Evolutionary conservation across 2,888 invertebrate genomes (phyloP).

Genomic region (Eupithecia pulchellata): DNA sequence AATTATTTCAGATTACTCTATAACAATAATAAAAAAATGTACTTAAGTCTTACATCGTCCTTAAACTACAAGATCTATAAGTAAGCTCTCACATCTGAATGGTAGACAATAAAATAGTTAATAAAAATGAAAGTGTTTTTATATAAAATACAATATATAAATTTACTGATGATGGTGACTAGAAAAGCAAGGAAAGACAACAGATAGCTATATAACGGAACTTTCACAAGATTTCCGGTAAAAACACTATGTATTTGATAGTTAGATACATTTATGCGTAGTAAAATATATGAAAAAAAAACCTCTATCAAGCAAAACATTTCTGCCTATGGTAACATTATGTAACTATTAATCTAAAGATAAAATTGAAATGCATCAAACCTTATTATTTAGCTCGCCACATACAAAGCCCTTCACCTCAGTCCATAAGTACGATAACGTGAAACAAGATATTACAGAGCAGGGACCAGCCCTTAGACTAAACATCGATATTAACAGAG

Average conservation of each 20-base stretch:
- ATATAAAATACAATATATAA: slow-evolving; percentile 8
- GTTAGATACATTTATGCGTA: background rate
- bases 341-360: slow-evolving; percentile 58
- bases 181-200: slow-evolving; percentile 38
- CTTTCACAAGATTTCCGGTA: slow-evolving; percentile 2
- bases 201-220: background rate
- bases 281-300: slow-evolving; percentile 43
- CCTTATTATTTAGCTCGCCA: slow-evolving; percentile 54
- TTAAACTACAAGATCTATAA: slow-evolving; percentile 52
- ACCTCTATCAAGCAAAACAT: slow-evolving; percentile 57
- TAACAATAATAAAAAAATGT: slow-evolving; percentile 73
- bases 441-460: slow-evolving; percentile 52
- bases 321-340: slow-evolving; percentile 71
- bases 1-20: slow-evolving; percentile 69
- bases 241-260: slow-evolving; percentile 6
- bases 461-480: slow-evolving; percentile 76
- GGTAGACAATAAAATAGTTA: slow-evolving; percentile 18
- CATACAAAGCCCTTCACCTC: slow-evolving; percentile 41
- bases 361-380: slow-evolving; percentile 77
- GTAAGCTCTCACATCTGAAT: slow-evolving; percentile 42
- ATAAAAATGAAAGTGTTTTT: background rate
- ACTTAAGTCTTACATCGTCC: slow-evolving; percentile 65
- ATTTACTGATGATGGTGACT: slow-evolving; percentile 38
- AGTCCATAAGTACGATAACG: slow-evolving; percentile 48
- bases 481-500: slow-evolving; percentile 71